These are phyloP conservation scores for Sarcophaga variegata DNA, from an alignment of 2,888 invertebrate species.

Conservation along the genomic window DNA sequence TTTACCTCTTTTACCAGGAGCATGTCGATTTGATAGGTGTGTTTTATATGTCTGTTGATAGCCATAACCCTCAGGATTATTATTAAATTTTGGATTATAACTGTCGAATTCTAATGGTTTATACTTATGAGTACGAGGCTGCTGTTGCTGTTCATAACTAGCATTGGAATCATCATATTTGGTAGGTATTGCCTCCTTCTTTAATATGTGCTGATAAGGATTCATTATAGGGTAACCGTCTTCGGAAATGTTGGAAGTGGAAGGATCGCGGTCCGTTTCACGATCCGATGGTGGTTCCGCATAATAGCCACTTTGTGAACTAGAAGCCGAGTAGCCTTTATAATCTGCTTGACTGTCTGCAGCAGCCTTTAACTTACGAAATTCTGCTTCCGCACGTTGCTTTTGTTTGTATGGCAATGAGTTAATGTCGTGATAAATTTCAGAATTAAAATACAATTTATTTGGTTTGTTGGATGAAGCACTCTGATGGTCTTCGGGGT, in stretches of 20 bases:
- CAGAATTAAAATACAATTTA: conserved; percentile 80
- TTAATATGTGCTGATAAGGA: conserved; percentile 79
- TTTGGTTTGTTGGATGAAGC: conserved; percentile 73
- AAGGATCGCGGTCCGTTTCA: conserved; percentile 60
- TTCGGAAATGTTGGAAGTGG: conserved; percentile 70
- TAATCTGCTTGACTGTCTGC: conserved; percentile 74
- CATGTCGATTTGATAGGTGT: conserved; percentile 71
- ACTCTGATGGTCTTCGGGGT: conserved; percentile 71
- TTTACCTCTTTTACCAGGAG: conserved; percentile 77
- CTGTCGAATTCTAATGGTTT: conserved; percentile 77
- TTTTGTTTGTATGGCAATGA: conserved; percentile 79
- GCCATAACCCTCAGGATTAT: conserved; percentile 81
- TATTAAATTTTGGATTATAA: conserved; percentile 81
- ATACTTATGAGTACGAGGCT: conserved; percentile 69
- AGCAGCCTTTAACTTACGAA: conserved; percentile 71
- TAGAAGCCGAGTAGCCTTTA: conserved; percentile 74
- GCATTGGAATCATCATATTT: conserved; percentile 75
- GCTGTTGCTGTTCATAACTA: conserved; percentile 70
- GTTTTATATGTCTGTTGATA: conserved; percentile 80
- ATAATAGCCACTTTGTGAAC: conserved; percentile 74
- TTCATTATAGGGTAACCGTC: conserved; percentile 78
- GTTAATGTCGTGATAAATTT: conserved; percentile 81
- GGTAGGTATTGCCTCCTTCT: conserved; percentile 75
- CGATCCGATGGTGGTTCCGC: conserved; percentile 75
- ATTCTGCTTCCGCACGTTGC: conserved; percentile 68